These are phyloP conservation scores for Neuroscelio doddi DNA, from an alignment of 2,888 invertebrate species.

Conservation along the genomic window DNA sequence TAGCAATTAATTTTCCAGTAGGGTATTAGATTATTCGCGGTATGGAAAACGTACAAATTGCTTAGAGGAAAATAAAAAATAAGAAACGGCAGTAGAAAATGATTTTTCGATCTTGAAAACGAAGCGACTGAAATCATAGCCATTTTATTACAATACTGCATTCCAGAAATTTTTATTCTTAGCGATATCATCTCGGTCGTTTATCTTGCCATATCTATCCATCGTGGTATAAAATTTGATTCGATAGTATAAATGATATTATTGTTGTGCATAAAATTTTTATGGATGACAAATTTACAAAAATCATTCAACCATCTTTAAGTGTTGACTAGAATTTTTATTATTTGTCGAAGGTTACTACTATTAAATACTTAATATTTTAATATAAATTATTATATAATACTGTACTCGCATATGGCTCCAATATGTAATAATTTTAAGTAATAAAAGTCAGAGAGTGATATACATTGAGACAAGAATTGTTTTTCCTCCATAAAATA, in stretches of 20 bases:
- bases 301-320: too few relatives aligned
- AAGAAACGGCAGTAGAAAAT: constrained; percentile 22
- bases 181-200: constrained; percentile 35
- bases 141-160: constrained; percentile 30
- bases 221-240: constrained; percentile 30
- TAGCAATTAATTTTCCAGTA: too few relatives aligned
- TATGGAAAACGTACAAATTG: constrained; percentile 19
- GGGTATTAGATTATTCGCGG: too few relatives aligned
- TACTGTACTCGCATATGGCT: too few relatives aligned
- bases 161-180: constrained; percentile 37
- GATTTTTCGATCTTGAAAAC: constrained; percentile 23
- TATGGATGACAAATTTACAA: constrained; percentile 1
- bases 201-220: constrained; percentile 33
- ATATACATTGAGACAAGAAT: not conserved
- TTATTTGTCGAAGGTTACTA: too few relatives aligned
- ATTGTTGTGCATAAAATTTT: constrained; percentile 31
- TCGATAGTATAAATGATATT: constrained; percentile 20
- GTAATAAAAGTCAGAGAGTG: not conserved
- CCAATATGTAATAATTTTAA: not conserved
- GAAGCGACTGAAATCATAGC: constrained; percentile 34
- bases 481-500: too few relatives aligned
- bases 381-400: too few relatives aligned
- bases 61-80: constrained; percentile 15
- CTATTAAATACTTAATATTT: too few relatives aligned
- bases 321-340: too few relatives aligned